Base-by-base conservation (phyloP, 30 jellyfish, hydroid and myxozoan species). In the Hydractinia echinata region DNA sequence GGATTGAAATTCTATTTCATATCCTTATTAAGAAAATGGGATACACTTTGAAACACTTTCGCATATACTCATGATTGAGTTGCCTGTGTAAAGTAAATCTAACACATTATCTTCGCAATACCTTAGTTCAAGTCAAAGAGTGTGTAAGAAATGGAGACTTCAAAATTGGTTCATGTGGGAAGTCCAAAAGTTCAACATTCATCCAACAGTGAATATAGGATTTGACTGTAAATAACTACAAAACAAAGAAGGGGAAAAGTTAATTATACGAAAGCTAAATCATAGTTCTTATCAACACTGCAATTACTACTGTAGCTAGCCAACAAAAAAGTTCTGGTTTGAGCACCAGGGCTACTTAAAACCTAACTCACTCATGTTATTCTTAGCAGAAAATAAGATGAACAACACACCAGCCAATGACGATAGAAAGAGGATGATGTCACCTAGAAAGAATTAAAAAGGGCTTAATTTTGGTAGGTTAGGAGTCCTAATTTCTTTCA, bases 151-250 rank as follows among this genome's bases (percentile, higher is more conserved):
- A 7, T 66, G 54, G 4, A 79, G 11, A 18, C 58, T 44, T 14
- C 54, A 19, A 9, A 77, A 51, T 8, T 7, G 8, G 21, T 77
- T 19, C 51, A 51, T 30, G 60, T 53, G 79, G 11, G 4, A 51
- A 14, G 30, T 55, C 85, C 85, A 77, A 16, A 77, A 77, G 16
- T 54, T 53, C n/a, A n/a, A n/a, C n/a, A n/a, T n/a, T n/a, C n/a
- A n/a, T n/a, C 79, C 76, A 77, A 54, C 18, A 54, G 55, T 15
- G 51, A 53, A 61, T n/a, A 77, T 76, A 0, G 85, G 85, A 5
- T n/a, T 77, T 60, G 53, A n/a, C 55, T 49, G 30, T 9, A n/a
- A 10, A 18, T 16, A 77, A 82, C 85, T 77, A 30, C 44, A 30
- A 2, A 0, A 30, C n/a, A 30, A 30, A 30, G 44, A 30, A 30